Base-by-base conservation (phyloP, 2,113 vertebrate genomes). In the Pseudonaja textilis region DNA sequence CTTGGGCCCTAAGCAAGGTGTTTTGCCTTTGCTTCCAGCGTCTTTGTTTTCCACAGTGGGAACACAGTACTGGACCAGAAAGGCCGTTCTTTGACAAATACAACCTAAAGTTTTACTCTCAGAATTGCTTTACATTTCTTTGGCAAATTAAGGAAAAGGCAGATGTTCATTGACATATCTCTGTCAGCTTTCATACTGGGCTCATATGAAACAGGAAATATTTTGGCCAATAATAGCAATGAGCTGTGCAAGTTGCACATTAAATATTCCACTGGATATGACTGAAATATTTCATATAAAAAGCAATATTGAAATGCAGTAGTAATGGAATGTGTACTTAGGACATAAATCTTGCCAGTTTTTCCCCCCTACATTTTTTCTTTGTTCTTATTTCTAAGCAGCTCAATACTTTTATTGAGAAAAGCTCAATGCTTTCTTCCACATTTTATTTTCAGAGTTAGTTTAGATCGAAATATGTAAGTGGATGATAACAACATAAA, bases 101-200 rank as follows among this genome's bases (percentile, higher is more conserved):
- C 7, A 56, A 55, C 87, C 0, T 0, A 10, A 3, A 54, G 85
- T 0, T 85, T n/a, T 42, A 52, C 16, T 86, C 22, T 39, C 22
- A 90, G 1, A 5, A 5, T 16, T 25, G 0, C 0, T 81, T 86
- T 74, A 92, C 22, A n/a, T 50, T 91, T 89, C 42, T 74, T 50
- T 57, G 74, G 47, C 11, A 85, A 55, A 57, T 57, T 7, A 92
- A 2, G 87, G 12, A 18, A 14, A 25, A 34, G 64, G 5, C 34
- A 26, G 23, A 29, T 89, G 57, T 89, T 81, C n/a, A 92, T 91
- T 57, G 39, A 54, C 81, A 93, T 69, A 42, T n/a, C 10, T 34
- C 5, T 16, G 7, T 87, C n/a, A 86, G 59, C 42, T 26, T 90
- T 90, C 3, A n/a, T 39, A 34, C 29, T 54, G 2, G 18, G 26